Evolutionary conservation across 1,140 invertebrate species (phyloP).

Genomic region (Drosophila nebulosa): DNA sequence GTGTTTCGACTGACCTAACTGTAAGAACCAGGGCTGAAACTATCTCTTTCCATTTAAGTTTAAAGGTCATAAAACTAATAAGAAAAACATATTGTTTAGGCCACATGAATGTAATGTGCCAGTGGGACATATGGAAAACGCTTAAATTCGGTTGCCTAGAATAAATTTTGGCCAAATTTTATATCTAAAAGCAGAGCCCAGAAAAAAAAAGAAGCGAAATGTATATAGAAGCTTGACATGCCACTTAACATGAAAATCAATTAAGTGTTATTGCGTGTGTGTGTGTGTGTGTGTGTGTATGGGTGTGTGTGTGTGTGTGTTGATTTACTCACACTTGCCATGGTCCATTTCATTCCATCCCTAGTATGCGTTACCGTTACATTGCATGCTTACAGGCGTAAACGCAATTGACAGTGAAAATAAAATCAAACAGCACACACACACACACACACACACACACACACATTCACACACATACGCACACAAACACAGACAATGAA

Average conservation of each 20-base stretch:
- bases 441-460: conserved; percentile 19
- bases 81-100: too few relatives aligned
- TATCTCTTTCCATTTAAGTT: too few relatives aligned
- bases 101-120: too few relatives aligned
- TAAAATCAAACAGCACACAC: conserved; percentile 52
- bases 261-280: conserved; percentile 66
- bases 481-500: conserved; percentile 51
- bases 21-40: too few relatives aligned
- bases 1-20: too few relatives aligned
- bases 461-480: neutral
- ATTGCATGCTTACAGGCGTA: conserved; percentile 65
- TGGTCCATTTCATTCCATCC: conserved; percentile 3
- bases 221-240: conserved; percentile 22
- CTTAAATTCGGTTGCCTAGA: too few relatives aligned
- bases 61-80: too few relatives aligned
- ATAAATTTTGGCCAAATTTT: conserved; percentile 1
- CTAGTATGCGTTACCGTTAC: neutral
- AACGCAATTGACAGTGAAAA: conserved; percentile 66
- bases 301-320: conserved; percentile 3
- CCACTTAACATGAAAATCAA: conserved; percentile 59
- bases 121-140: too few relatives aligned
- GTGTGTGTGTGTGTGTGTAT: conserved; percentile 8
- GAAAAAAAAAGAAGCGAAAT: conserved; percentile 4
- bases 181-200: neutral
- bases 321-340: neutral